Conservation (phyloP, 2,113 vertebrate species). For the Sardina pilchardus region DNA sequence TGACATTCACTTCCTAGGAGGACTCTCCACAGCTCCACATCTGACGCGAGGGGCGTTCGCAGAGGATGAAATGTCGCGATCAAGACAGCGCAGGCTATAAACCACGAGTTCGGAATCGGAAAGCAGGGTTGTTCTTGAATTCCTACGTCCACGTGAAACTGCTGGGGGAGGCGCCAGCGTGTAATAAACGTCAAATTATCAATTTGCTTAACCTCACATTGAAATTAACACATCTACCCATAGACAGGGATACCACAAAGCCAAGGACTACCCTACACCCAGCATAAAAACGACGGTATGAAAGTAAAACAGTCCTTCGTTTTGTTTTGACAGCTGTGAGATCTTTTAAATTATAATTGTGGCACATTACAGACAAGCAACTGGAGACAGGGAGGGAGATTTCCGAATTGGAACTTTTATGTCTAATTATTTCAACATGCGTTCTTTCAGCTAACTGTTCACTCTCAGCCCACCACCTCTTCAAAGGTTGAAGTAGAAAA, state of each 20-base stretch:
- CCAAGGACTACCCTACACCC: not conserved
- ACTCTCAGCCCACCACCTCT: not conserved
- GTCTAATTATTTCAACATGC: conserved; percentile 5
- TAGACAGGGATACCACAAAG: not conserved
- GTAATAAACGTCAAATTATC: conserved; percentile 4
- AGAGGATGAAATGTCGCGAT: conserved; percentile 5
- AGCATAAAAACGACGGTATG: not conserved
- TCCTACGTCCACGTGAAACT: conserved; percentile 13
- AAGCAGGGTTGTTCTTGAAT: conserved; percentile 6
- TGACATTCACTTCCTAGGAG: not conserved
- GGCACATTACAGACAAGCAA: conserved; percentile 7
- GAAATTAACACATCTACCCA: not conserved
- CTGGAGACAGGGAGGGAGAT: conserved; percentile 3
- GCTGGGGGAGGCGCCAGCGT: not conserved
- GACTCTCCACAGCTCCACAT: not conserved
- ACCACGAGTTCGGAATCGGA: not conserved
- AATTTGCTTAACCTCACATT: conserved; percentile 7
- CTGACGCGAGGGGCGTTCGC: not conserved
- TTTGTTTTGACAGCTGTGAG: conserved; percentile 17
- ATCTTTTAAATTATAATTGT: conserved; percentile 16
- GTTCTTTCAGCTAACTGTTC: not conserved
- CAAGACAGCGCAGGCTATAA: not conserved
- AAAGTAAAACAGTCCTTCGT: conserved; percentile 2
- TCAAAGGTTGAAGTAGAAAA: not conserved
- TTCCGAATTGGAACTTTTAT: not conserved